Evolutionary conservation across 2,888 invertebrate species (phyloP).

Genomic region (Sympetrum striolatum): DNA sequence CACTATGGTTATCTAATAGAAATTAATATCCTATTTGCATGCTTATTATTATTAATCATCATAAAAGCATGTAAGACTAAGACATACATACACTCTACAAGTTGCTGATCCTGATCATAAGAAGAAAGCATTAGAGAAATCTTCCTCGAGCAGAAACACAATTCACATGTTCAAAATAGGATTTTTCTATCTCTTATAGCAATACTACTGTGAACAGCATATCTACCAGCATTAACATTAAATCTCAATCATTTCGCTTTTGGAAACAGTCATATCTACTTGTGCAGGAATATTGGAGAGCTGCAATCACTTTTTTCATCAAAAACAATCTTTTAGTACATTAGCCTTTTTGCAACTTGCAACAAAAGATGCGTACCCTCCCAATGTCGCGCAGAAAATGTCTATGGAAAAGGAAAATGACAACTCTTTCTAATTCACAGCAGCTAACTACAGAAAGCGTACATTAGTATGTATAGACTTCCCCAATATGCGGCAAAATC

Average conservation of each 20-base stretch:
- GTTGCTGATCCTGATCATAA: background rate
- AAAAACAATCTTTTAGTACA: background rate
- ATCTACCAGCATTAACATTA: too few relatives aligned
- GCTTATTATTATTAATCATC: background rate
- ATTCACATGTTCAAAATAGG: too few relatives aligned
- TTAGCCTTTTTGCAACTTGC: background rate
- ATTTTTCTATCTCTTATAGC: too few relatives aligned
- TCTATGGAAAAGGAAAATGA: background rate
- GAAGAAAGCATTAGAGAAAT: too few relatives aligned
- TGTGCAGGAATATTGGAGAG: background rate
- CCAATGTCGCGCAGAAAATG: background rate
- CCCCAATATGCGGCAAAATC: slow-evolving; percentile 1
- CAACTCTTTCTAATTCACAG: background rate
- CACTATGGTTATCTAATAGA: background rate
- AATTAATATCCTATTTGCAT: background rate
- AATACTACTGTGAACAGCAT: too few relatives aligned
- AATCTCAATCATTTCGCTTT: too few relatives aligned
- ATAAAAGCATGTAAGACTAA: background rate
- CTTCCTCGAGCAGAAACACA: too few relatives aligned
- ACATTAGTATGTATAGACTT: background rate
- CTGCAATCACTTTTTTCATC: background rate
- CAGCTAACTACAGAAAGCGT: background rate
- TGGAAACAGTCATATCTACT: background rate
- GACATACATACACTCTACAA: background rate
- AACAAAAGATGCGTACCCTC: background rate